A percentile compares a stretch with the other conserved stretches of the same genome.
Conservation (phyloP, 1,140 invertebrate genomes). For the Cheumatopsyche charites region DNA sequence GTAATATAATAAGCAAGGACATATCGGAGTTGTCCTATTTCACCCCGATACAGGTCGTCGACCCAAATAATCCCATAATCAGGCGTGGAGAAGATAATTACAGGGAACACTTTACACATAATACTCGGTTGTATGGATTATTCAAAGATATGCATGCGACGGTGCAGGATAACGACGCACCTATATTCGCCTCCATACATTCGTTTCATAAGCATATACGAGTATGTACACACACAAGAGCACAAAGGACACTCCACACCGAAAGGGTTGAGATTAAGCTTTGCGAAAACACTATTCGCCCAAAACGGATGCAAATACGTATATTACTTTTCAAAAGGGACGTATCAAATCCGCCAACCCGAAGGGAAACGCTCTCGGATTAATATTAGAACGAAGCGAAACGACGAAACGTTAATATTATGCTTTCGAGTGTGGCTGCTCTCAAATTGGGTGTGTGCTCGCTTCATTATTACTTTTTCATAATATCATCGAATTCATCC, state of each 20-base stretch:
- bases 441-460: no score
- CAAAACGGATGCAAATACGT: slow-evolving; percentile 10
- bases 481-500: no score
- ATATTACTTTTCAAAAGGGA: slow-evolving; percentile 25
- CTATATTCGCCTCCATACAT: not conserved
- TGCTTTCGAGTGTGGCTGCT: no score
- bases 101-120: slow-evolving; percentile 42
- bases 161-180: slow-evolving; percentile 22
- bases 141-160: slow-evolving; percentile 36
- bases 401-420: no score
- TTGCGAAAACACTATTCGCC: slow-evolving; percentile 11
- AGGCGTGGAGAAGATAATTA: slow-evolving; percentile 43
- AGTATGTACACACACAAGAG: not conserved
- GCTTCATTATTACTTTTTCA: no score
- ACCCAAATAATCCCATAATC: slow-evolving; percentile 46
- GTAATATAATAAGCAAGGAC: slow-evolving; percentile 1
- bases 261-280: slow-evolving; percentile 18
- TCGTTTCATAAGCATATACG: not conserved
- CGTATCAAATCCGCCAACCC: slow-evolving; percentile 6
- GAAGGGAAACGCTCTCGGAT: not conserved
- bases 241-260: not conserved
- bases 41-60: slow-evolving; percentile 37
- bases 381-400: not conserved
- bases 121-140: slow-evolving; percentile 36
- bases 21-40: slow-evolving; percentile 35